phyloP scores from a whole-genome alignment of 2,888 invertebrate species.

The Brachyopa scutellaris region DNA sequence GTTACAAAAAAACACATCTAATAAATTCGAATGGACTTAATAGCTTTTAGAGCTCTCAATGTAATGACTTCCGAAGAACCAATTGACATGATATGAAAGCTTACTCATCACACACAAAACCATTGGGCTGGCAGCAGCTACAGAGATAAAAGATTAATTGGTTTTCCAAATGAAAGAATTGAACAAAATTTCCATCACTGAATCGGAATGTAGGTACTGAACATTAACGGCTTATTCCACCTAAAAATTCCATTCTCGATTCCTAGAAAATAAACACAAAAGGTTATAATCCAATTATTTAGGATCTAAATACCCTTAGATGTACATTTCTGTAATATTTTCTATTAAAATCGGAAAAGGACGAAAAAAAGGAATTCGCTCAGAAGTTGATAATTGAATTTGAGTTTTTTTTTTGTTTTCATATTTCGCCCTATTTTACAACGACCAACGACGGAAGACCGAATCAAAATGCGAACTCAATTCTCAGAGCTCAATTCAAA shows the following conservation, averaged over 20 bases:
- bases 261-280: neutral
- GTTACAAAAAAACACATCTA: too few relatives aligned
- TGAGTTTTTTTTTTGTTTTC: neutral
- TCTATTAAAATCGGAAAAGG: neutral
- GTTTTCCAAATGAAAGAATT: conserved; percentile 9
- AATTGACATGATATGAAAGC: too few relatives aligned
- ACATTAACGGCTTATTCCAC: neutral
- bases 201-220: too few relatives aligned
- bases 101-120: too few relatives aligned
- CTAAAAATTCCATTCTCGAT: neutral
- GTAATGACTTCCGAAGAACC: too few relatives aligned
- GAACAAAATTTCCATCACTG: neutral
- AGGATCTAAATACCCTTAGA: conserved; percentile 4
- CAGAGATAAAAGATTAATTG: conserved; percentile 3
- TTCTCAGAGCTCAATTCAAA: conserved; percentile 24
- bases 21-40: too few relatives aligned
- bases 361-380: neutral
- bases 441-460: conserved; percentile 33
- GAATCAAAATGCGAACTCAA: conserved; percentile 30
- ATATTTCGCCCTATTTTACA: neutral
- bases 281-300: conserved; percentile 8
- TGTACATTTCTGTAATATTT: conserved; percentile 7
- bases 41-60: too few relatives aligned
- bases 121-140: neutral
- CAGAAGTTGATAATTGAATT: conserved; percentile 35